These are phyloP conservation scores for Hydrotaea cyrtoneurina DNA, from an alignment of 2,888 invertebrate genomes.

Conservation along the genomic window DNA sequence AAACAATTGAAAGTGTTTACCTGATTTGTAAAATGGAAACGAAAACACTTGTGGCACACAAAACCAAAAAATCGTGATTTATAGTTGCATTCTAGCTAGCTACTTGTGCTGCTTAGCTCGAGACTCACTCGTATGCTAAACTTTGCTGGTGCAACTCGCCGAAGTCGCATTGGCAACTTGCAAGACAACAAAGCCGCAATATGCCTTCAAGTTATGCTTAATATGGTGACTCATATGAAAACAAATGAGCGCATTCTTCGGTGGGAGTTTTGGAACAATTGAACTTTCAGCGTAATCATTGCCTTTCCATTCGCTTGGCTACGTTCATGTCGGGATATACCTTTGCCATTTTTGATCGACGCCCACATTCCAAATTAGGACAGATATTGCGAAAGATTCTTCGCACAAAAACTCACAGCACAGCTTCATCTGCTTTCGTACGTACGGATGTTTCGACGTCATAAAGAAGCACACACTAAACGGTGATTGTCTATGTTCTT, in stretches of 20 bases:
- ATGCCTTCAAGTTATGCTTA: conserved; percentile 25
- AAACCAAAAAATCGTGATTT: conserved; percentile 50
- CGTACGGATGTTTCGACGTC: too few relatives aligned
- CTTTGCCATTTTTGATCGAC: too few relatives aligned
- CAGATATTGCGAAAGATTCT: too few relatives aligned
- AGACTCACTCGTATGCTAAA: neutral
- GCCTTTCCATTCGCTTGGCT: too few relatives aligned
- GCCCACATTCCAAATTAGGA: too few relatives aligned
- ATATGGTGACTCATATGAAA: conserved; percentile 38
- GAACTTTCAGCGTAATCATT: conserved; percentile 15
- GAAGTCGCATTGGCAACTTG: neutral
- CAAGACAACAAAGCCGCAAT: neutral
- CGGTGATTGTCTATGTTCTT: too few relatives aligned
- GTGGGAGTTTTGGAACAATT: conserved; percentile 26
- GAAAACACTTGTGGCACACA: conserved; percentile 52
- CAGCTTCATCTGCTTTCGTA: too few relatives aligned
- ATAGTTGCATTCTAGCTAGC: conserved; percentile 32
- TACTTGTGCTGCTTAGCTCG: neutral
- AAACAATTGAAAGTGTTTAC: conserved; percentile 50
- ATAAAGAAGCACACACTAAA: too few relatives aligned
- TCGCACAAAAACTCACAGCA: too few relatives aligned
- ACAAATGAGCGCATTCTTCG: conserved; percentile 32
- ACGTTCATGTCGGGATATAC: too few relatives aligned
- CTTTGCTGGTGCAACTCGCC: neutral
- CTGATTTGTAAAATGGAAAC: conserved; percentile 47